Base-by-base conservation (phyloP, 1,140 invertebrate genomes). In the Procambarus virginalis region DNA sequence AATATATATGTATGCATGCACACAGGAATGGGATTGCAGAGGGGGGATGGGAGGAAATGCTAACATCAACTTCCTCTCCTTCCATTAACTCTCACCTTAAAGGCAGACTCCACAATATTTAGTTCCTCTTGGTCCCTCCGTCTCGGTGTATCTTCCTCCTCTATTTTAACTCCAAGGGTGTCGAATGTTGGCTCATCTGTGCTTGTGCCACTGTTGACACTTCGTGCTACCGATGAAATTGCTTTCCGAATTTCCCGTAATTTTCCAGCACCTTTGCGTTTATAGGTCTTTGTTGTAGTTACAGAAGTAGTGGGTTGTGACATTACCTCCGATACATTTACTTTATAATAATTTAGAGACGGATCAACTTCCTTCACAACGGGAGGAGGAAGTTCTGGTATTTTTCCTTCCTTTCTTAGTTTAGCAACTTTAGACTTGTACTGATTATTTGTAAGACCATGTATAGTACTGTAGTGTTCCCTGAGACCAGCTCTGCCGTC, bases 351-450 rank as follows among this genome's bases (percentile, higher is more conserved):
- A 51, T 90, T 87, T 77, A 92, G 87, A 78, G 89, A 91, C 2
- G 91, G 91, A 55, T 92, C 91, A 17, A 92, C 91, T 55, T 91
- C 91, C 82, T 91, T 91, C 20, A 92, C 89, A 81, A 91, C 90
- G 51, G 91, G 91, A 14, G 91, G 91, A 75, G 90, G 86, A 22
- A 89, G 68, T 81, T 92, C 91, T 34, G 91, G 91, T 49, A 92
- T 92, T 80, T 92, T 92, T 46, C 91, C 91, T 77, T 91, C 90
- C 83, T 92, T 92, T 34, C 91, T 80, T 14, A 92, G 76, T 64
- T 92, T 91, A 20, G 91, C 91, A 49, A 92, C 91, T 78, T 84
- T 83, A 4, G 84, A 80, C 91, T 92, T 92, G 76, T 92, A 92
- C 86, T 91, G 81, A 17, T 83, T 90, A 68, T 90, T 90, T 17